Conservation (phyloP, 2,113 vertebrate species). For the Elachura formosa region DNA sequence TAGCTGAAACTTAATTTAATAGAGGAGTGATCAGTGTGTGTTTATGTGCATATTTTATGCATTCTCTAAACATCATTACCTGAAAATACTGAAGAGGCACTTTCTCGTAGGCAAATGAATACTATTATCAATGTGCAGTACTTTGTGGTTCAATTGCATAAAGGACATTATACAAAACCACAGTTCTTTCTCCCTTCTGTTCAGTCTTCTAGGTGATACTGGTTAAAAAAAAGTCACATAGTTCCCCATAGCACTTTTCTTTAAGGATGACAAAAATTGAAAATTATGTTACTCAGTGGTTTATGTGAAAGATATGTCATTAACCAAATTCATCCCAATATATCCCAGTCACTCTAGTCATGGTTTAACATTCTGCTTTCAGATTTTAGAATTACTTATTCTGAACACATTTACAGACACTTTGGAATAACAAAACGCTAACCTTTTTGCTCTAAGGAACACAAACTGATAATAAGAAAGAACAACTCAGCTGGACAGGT, state of each 20-base stretch:
- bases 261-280: neutral
- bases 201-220: neutral
- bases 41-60: neutral
- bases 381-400: neutral
- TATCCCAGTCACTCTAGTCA: neutral
- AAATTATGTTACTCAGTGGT: neutral
- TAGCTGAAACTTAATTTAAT: neutral
- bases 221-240: neutral
- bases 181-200: neutral
- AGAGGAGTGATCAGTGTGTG: neutral
- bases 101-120: neutral
- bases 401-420: neutral
- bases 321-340: neutral
- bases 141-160: neutral
- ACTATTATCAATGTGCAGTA: neutral
- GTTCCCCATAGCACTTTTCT: neutral
- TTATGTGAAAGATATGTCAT: neutral
- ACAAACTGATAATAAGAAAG: neutral
- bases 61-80: neutral
- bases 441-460: neutral
- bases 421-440: neutral
- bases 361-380: neutral
- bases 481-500: neutral
- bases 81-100: neutral
- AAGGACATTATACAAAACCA: neutral